Evolutionary conservation across 2,113 vertebrate genomes (phyloP).

Genomic region (Tupaia chinensis): DNA sequence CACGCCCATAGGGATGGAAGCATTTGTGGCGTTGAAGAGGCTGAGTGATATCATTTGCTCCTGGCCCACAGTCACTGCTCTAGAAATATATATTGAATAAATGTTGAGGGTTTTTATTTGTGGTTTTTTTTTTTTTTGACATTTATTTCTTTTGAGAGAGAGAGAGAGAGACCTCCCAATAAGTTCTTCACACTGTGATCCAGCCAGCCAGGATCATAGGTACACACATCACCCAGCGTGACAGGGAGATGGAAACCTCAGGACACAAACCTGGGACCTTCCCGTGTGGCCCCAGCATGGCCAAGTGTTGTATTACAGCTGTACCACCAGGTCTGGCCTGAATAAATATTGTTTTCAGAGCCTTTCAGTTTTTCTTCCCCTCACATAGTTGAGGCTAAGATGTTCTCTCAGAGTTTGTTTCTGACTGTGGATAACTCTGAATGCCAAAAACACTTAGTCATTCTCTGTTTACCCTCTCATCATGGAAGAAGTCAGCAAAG

Average conservation of each 20-base stretch:
- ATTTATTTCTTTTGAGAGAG: too few species aligned
- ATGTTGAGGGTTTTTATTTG: not conserved
- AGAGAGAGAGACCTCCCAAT: too few species aligned
- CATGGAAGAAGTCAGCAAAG: constrained; percentile 48
- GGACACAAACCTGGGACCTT: too few species aligned
- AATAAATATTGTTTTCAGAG: not conserved
- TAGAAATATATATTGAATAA: not conserved
- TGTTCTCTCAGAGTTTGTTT: not conserved
- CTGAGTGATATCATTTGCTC: not conserved
- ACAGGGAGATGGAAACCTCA: too few species aligned
- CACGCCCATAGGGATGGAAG: rapidly evolving
- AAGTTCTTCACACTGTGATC: too few species aligned
- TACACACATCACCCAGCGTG: too few species aligned
- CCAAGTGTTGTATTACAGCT: too few species aligned
- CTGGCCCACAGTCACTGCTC: not conserved
- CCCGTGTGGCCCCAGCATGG: too few species aligned
- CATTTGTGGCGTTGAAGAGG: not conserved
- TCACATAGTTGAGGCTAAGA: constrained; percentile 6
- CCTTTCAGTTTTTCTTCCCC: not conserved
- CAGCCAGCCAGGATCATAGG: too few species aligned
- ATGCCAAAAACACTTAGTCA: constrained; percentile 53
- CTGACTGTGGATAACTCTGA: not conserved
- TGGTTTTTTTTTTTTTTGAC: too few species aligned
- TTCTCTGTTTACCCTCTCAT: constrained; percentile 43
- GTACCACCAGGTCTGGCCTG: not conserved